A percentile compares a stretch with the other conserved stretches of the same genome.
Conservation (phyloP, 1,140 invertebrate genomes). For the Drosophila tropicalis region DNA sequence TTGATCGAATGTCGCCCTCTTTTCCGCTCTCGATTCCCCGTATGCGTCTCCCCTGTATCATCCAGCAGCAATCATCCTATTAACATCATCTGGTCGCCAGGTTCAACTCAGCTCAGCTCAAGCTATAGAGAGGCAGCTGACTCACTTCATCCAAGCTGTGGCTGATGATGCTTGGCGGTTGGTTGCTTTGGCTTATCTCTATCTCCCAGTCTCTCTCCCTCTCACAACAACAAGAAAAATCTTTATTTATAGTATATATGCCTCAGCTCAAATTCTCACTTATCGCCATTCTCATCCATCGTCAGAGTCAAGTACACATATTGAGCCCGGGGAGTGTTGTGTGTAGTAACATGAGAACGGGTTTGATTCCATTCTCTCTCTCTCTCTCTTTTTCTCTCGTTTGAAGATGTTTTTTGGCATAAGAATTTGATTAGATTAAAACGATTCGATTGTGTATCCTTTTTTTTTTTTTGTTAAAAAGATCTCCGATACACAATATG, state of each 20-base stretch:
- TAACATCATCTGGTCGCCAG: constrained; percentile 11
- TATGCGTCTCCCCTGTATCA: not conserved
- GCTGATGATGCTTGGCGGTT: constrained; percentile 6
- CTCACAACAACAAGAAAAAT: constrained; percentile 3
- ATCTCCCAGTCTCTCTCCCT: not conserved
- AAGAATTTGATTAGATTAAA: constrained; percentile 12
- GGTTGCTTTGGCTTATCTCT: constrained; percentile 9
- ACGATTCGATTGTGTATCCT: not conserved
- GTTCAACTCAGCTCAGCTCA: not conserved
- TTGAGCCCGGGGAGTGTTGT: not conserved
- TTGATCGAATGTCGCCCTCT: constrained; percentile 64
- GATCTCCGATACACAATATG: not conserved
- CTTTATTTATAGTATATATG: constrained; percentile 13
- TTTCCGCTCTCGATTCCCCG: constrained; percentile 15
- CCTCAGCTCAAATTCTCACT: constrained; percentile 6
- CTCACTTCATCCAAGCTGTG: constrained; percentile 30
- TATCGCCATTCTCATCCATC: constrained; percentile 3
- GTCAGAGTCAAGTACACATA: constrained; percentile 7
- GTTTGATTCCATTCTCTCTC: not conserved
- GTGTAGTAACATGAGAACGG: constrained; percentile 6
- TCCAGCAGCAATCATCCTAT: not conserved
- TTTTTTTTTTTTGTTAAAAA: not conserved
- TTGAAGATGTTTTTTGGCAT: constrained; percentile 7
- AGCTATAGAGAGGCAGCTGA: constrained; percentile 39
- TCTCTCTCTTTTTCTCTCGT: not conserved